phyloP scores from a whole-genome alignment of 2,888 invertebrate species.

The Trissonchulus latispiculum region DNA sequence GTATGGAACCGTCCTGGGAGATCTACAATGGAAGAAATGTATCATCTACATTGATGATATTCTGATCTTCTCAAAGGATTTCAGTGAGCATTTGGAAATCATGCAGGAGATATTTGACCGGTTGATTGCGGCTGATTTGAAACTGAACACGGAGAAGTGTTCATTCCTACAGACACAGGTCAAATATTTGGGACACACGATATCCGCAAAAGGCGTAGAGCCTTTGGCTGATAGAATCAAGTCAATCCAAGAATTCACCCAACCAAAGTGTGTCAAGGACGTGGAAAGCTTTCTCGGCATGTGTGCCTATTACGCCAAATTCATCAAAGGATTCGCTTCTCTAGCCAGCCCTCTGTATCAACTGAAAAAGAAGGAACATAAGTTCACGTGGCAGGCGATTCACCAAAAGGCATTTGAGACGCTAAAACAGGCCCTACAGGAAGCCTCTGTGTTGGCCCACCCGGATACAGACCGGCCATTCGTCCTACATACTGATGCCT shows the following conservation, averaged over 20 bases:
- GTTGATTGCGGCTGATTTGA: background rate
- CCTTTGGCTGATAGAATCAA: background rate
- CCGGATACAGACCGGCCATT: background rate
- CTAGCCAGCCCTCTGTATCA: conserved; percentile 7
- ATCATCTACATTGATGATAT: conserved; percentile 19
- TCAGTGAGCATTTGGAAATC: conserved; percentile 6
- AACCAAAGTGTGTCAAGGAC: background rate
- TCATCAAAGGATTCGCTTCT: background rate
- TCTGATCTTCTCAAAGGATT: no score
- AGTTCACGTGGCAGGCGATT: background rate
- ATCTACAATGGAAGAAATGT: conserved; percentile 4
- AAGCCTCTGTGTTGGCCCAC: background rate
- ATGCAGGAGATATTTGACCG: conserved; percentile 13
- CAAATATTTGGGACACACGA: conserved; percentile 7
- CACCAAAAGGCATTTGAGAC: background rate
- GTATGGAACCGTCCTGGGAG: no score
- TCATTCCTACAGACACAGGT: background rate
- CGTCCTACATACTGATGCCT: background rate
- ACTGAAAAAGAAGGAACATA: background rate
- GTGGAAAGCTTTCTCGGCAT: background rate
- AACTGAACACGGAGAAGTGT: background rate
- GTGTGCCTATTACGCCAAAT: background rate
- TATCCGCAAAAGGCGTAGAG: background rate
- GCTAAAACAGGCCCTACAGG: background rate
- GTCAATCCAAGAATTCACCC: background rate